Base-by-base conservation (phyloP, 2,797 vertebrate species). In the Danio choprae region DNA sequence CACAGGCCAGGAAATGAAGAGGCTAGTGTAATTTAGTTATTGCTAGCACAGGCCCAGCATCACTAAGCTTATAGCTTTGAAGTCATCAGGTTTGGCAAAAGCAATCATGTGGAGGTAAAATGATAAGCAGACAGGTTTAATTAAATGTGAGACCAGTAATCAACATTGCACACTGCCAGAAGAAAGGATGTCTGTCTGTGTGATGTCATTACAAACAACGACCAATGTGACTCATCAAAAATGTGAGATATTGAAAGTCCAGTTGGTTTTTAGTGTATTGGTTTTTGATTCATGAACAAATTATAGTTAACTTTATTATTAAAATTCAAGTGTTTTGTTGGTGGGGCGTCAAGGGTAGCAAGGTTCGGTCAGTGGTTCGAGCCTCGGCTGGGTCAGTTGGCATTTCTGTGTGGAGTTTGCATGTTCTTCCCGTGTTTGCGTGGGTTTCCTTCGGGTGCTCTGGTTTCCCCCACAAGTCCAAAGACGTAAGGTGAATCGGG, bases 61-160 rank as follows among this genome's bases (percentile, higher is more conserved):
- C 70, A 22, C 13, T 44, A 5, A 29, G 55, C 20, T 56, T 22
- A 1, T 29, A 15, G 55, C 41, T 59, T 46, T 73, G 41, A 73
- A 58, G 53, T 59, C 70, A 58, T 73, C 41, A 46, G 41, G 53
- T 59, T 59, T 59, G 36, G 18, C 55, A 46, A n/a, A 73, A 59
- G 70, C 55, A 59, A 10, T 58, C 41, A 58, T 44, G 55, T 16
- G 70, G 15, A 44, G 13, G 70, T 44, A 43, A 58, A 58, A 56
- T 73, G 41, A 59, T 59, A 73, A 73, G 40, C 44, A 20, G 44
- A 38, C 58, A 56, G 16, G 48, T 77, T 56, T 59, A 56, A 56
- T 38, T 64, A 58, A 73, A 44, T 53, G 58, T 40, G 9, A 36
- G 20, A 8, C 18, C 22, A 36, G 40, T 74, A 46, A 48, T 74